Evolutionary conservation across 92 coral and sea anemone species (phyloP), one percentile per base, ranked within the genome.

Genomic region (Parazoanthus swiftii): DNA sequence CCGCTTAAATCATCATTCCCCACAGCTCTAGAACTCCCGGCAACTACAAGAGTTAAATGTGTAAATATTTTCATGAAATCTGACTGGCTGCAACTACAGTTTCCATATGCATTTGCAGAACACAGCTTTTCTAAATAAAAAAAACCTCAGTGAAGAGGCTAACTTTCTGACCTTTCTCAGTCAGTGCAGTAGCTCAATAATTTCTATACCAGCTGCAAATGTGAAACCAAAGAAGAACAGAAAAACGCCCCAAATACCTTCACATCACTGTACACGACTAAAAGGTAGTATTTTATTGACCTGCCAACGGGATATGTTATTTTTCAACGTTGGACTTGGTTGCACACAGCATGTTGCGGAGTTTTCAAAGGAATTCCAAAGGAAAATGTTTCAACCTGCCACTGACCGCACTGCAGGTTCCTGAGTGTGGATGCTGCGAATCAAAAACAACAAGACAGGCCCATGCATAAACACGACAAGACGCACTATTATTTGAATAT

Each of bases 261-360:
- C 1, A 63, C 70, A 63, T 63, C 70, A 21, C 7, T 63, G 7
- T 18, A 63, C 70, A 63, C 16, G 70, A 63, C 70, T 63, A 20
- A 8, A 63, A 63, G 6, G 25, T 21, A 18, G 70, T 18, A 6
- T 20, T 63, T 63, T 13, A 8, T 63, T 63, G 70, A 63, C 70
- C 70, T 63, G 25, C 70, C 25, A 4, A 6, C 25, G 70, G 70
- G 70, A 63, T 20, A 21, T 63, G 70, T 63, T 63, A 63, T 63
- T 63, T 63, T 63, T 63, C 25, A 63, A 63, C 20, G 70, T 63
- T 21, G 76, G 74, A 25, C 21, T 26, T 72, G 76, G 76, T 72
- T 73, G 37, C 21, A 33, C 77, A 36, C 77, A 73, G 77, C 77
- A 25, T 73, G 77, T 73, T 36, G 77, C 77, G 77, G 77, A 73